Percentiles rank a stretch among this genome's conserved stretches.
Conservation (phyloP, 2,888 invertebrate species). For the Quadriops clusia region DNA sequence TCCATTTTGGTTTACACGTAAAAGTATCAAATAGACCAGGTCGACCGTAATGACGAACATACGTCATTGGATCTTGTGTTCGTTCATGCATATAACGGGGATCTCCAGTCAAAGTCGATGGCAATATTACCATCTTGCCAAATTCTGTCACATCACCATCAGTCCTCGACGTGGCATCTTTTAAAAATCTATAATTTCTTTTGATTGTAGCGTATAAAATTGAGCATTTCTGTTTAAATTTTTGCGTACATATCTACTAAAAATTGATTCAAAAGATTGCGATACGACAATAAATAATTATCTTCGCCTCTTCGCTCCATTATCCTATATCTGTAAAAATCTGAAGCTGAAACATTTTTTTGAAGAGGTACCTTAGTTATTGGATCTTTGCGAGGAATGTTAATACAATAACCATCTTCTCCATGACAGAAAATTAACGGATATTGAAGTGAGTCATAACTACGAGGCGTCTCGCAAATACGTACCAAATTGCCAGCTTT, state of each 20-base stretch:
- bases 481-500: too few species aligned
- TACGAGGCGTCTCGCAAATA: too few species aligned
- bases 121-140: too few species aligned
- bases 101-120: constrained; percentile 21
- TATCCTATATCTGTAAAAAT: too few species aligned
- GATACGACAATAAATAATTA: constrained; percentile 24
- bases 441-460: too few species aligned
- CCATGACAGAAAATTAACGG: too few species aligned
- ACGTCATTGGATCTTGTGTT: constrained; percentile 26
- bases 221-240: constrained; percentile 28
- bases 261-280: constrained; percentile 26
- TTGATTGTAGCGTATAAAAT: constrained; percentile 26
- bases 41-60: constrained; percentile 26
- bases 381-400: too few species aligned
- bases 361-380: too few species aligned
- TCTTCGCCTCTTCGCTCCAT: constrained; percentile 22
- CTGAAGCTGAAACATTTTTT: too few species aligned
- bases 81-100: constrained; percentile 27
- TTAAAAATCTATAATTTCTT: constrained; percentile 28
- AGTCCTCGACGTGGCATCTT: constrained; percentile 23
- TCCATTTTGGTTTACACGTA: constrained; percentile 24
- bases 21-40: constrained; percentile 25
- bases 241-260: constrained; percentile 32
- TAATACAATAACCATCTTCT: too few species aligned
- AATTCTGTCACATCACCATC: too few species aligned